Evolutionary conservation across 2,888 invertebrate genomes (phyloP).

Genomic region (Leptopilina syphax): DNA sequence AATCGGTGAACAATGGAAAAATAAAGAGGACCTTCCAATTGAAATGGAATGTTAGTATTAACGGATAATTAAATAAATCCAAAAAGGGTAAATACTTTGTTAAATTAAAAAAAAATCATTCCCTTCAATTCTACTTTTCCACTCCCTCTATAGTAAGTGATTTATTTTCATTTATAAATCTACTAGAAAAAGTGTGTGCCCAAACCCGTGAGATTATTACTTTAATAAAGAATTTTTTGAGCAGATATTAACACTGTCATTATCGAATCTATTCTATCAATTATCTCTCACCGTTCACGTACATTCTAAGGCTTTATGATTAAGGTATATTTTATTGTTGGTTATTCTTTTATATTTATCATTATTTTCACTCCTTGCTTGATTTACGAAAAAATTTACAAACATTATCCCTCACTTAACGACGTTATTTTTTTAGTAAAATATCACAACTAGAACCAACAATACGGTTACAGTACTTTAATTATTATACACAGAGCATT

Average conservation of each 20-base stretch:
- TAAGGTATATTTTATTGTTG: conserved; percentile 46
- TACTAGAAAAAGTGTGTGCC: conserved; percentile 21
- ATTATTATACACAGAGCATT: conserved; percentile 54
- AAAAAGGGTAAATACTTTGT: not conserved
- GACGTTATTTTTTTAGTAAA: conserved; percentile 69
- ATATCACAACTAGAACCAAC: conserved; percentile 76
- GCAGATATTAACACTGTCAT: conserved; percentile 22
- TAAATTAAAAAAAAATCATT: not conserved
- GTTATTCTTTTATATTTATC: conserved; percentile 33
- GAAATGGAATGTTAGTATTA: conserved; percentile 36
- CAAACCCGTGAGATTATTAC: conserved; percentile 25
- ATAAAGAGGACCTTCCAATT: not conserved
- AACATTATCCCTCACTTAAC: conserved; percentile 62
- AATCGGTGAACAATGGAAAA: not conserved
- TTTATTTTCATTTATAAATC: conserved; percentile 26
- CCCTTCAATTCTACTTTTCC: conserved; percentile 2
- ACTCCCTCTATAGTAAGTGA: conserved; percentile 6
- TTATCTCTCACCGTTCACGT: conserved; percentile 39
- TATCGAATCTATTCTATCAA: conserved; percentile 13
- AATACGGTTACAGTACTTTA: conserved; percentile 70
- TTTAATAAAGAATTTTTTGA: conserved; percentile 28
- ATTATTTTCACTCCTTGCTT: conserved; percentile 49
- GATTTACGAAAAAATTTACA: conserved; percentile 59
- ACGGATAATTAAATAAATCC: not conserved
- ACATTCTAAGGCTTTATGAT: conserved; percentile 57